phyloP scores from a whole-genome alignment of 2,888 invertebrate species.

The Molorchus minor region DNA sequence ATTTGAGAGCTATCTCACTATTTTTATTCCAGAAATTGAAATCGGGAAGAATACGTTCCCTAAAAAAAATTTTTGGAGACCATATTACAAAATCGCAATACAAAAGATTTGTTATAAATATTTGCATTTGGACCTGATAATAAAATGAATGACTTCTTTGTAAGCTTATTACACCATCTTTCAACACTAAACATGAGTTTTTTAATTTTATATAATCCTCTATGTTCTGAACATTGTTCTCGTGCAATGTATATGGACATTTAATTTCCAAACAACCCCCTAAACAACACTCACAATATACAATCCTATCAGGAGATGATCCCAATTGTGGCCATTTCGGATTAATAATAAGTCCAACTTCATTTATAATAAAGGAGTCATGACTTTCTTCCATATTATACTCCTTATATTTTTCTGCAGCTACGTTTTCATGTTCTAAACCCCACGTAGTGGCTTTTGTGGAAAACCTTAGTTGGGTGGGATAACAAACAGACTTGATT shows the following conservation, averaged over 20 bases:
- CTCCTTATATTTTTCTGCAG: constrained; percentile 11
- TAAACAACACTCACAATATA: constrained; percentile 30
- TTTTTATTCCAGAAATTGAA: neutral
- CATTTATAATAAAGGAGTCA: constrained; percentile 23
- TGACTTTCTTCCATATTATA: constrained; percentile 24
- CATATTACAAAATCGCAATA: too few relatives aligned
- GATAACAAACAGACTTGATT: constrained; percentile 25
- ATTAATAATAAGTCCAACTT: constrained; percentile 24
- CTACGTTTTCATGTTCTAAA: constrained; percentile 2
- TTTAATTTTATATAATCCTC: constrained; percentile 10
- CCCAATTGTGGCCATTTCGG: constrained; percentile 31
- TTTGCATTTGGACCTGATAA: too few relatives aligned
- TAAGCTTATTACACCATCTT: constrained; percentile 6
- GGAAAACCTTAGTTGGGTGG: constrained; percentile 8
- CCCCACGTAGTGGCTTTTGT: constrained; percentile 21
- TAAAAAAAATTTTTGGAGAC: neutral
- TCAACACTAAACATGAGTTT: constrained; percentile 15
- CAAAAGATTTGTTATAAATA: too few relatives aligned
- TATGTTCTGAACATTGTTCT: neutral
- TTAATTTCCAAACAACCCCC: constrained; percentile 29
- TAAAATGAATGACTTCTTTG: too few relatives aligned
- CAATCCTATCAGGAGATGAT: constrained; percentile 35
- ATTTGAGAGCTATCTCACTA: neutral
- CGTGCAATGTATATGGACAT: constrained; percentile 23
- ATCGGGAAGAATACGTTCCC: neutral